phyloP scores from a whole-genome alignment of 2,888 invertebrate genomes.

The Oasisia sp. region DNA sequence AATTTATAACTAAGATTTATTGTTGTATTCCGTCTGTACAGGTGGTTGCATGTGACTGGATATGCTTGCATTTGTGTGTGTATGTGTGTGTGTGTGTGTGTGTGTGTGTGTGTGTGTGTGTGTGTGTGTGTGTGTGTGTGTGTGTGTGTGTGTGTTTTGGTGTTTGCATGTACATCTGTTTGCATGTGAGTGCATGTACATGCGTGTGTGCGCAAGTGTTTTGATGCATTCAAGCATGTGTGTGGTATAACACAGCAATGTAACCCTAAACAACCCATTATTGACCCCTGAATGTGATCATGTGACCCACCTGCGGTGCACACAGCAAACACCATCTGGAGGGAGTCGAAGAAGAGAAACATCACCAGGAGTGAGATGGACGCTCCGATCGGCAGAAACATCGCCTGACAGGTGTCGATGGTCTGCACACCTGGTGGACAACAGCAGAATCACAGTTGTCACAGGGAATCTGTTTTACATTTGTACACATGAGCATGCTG shows the following conservation, averaged over 20 bases:
- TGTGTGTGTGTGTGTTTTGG: background rate
- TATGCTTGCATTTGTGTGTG: too few species aligned
- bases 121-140: too few species aligned
- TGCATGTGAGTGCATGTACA: too few species aligned
- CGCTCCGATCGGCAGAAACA: conserved; percentile 92
- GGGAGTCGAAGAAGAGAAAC: conserved; percentile 99
- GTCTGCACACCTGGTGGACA: conserved; percentile 80
- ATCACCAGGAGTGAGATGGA: conserved; percentile 94
- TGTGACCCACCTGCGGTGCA: conserved; percentile 88
- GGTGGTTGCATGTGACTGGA: too few species aligned
- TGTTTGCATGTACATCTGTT: too few species aligned
- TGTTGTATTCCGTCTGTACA: background rate
- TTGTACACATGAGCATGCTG: background rate
- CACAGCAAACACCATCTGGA: conserved; percentile 87
- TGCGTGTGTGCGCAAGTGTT: too few species aligned
- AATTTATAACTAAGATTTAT: background rate
- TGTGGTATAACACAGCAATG: too few species aligned
- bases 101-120: too few species aligned
- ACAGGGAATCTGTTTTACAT: background rate
- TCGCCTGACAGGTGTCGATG: conserved; percentile 94
- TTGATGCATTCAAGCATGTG: too few species aligned
- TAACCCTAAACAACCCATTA: too few species aligned
- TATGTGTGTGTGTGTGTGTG: too few species aligned
- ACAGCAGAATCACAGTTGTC: background rate
- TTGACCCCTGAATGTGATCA: background rate